Conservation (phyloP, 2,797 vertebrate genomes). For the Ctenosaura bakeri region DNA sequence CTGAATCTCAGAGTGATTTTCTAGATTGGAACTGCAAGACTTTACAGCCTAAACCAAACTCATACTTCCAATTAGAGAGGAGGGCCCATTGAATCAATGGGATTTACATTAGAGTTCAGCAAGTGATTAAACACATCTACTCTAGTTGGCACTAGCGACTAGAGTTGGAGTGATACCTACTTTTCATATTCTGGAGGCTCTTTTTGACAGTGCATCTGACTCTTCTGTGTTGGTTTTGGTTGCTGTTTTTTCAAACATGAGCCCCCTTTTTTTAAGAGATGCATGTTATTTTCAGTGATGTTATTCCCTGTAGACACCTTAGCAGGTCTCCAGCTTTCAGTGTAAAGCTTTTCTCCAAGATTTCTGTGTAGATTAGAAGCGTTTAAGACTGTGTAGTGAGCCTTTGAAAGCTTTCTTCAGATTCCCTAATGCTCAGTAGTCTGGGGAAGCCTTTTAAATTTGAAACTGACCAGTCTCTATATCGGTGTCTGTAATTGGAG, state of each 20-base stretch:
- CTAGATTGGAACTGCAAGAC: not conserved
- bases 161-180: not conserved
- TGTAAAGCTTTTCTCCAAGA: not conserved
- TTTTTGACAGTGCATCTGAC: not conserved
- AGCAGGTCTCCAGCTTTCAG: not conserved
- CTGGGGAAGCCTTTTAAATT: slow-evolving; percentile 8
- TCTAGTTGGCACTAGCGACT: no score
- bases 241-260: not conserved
- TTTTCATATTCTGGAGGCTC: not conserved
- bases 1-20: no score
- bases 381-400: not conserved
- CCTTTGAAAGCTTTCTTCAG: slow-evolving; percentile 25
- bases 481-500: not conserved
- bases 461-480: slow-evolving; percentile 1
- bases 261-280: not conserved
- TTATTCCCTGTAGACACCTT: not conserved
- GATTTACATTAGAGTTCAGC: no score
- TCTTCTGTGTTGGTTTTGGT: no score
- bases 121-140: no score
- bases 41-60: no score
- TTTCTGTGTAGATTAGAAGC: not conserved
- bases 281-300: not conserved
- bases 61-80: no score
- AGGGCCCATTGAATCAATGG: no score
- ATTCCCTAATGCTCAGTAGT: slow-evolving; percentile 4